Conservation (phyloP, 2,888 invertebrate genomes). For the Ichneumoninae sp. region DNA sequence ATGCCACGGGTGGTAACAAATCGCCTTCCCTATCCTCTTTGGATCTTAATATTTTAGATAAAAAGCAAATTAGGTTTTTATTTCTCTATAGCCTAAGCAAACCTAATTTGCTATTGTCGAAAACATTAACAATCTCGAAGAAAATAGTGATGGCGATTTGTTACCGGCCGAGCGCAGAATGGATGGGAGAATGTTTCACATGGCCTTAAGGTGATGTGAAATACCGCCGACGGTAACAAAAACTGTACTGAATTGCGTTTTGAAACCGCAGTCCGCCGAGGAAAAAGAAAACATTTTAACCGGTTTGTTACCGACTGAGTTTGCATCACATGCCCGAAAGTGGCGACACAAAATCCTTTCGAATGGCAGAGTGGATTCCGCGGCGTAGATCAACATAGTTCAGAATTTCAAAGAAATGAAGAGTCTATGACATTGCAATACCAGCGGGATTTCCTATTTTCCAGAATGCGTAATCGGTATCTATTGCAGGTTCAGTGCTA, state of each 20-base stretch:
- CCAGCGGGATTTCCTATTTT: neutral
- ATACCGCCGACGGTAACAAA: no score
- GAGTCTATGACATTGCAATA: neutral
- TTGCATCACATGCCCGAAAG: neutral
- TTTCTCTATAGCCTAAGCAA: neutral
- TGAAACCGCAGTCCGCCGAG: no score
- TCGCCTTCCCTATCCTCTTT: neutral
- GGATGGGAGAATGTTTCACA: no score
- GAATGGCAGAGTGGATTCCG: neutral
- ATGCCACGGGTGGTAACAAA: neutral
- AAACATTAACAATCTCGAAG: no score
- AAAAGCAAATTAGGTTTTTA: neutral
- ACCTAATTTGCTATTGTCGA: neutral
- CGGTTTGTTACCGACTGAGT: no score
- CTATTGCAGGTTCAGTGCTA: neutral
- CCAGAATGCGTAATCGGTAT: neutral
- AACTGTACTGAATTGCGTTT: no score
- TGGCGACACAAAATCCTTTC: neutral
- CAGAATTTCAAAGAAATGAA: no score
- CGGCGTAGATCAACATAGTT: neutral
- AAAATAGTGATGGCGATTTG: no score
- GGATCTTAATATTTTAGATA: neutral
- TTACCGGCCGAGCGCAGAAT: no score
- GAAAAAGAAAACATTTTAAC: no score
- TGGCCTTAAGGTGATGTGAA: no score